Conservation (phyloP, 2,113 vertebrate species). For the Anoplopoma fimbria region DNA sequence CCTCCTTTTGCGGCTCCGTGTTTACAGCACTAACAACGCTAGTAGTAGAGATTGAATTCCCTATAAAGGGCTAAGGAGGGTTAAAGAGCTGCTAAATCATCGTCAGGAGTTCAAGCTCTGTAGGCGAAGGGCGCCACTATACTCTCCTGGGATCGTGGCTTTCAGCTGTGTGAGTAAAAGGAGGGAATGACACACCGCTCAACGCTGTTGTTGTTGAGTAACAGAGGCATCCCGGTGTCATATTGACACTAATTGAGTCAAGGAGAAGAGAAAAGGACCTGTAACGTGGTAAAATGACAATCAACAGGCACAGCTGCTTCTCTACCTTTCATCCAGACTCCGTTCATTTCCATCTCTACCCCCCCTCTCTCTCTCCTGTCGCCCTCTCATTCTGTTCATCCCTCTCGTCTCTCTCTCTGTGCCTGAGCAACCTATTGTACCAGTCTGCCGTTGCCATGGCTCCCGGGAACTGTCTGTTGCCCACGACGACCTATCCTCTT, state of each 20-base stretch:
- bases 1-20: constrained; percentile 8
- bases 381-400: constrained; percentile 19
- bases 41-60: constrained; percentile 15
- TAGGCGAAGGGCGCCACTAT: constrained; percentile 3
- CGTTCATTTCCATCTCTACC: constrained; percentile 22
- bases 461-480: constrained; percentile 54
- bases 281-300: neutral
- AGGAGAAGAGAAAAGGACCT: neutral
- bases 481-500: constrained; percentile 60
- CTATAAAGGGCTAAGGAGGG: neutral
- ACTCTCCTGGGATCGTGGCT: constrained; percentile 1
- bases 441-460: constrained; percentile 80
- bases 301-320: constrained; percentile 20
- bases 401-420: constrained; percentile 33
- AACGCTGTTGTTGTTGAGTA: neutral
- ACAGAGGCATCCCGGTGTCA: constrained; percentile 8
- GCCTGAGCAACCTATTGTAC: constrained; percentile 68
- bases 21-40: neutral
- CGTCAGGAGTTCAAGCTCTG: neutral
- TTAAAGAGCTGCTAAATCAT: neutral
- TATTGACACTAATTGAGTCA: constrained; percentile 4
- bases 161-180: neutral
- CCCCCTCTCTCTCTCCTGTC: neutral
- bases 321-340: constrained; percentile 25
- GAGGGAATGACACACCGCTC: neutral